These are phyloP conservation scores for Batillaria attramentaria DNA, from an alignment of 1,140 invertebrate species.

Conservation along the genomic window DNA sequence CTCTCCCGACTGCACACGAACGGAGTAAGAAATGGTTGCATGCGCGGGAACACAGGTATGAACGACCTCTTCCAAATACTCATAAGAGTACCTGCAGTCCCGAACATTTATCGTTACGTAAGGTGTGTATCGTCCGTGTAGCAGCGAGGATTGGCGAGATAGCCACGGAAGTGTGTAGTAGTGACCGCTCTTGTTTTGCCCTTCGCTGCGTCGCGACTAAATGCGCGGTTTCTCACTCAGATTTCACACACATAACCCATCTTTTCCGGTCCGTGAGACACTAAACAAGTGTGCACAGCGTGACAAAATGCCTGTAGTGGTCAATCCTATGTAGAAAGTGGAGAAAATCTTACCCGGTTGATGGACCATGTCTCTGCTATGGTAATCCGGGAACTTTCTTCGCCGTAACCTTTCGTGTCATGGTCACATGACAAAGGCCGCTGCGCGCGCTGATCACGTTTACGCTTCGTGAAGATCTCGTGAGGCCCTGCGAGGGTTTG, in stretches of 20 bases:
- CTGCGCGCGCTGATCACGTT: slow-evolving; percentile 2
- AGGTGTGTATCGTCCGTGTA: too few species aligned
- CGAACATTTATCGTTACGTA: too few species aligned
- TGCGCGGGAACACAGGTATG: too few species aligned
- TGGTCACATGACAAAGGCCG: background rate
- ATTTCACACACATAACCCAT: background rate
- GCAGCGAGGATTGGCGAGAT: too few species aligned
- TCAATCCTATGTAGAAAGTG: too few species aligned
- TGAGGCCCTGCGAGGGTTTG: background rate
- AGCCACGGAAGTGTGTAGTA: too few species aligned
- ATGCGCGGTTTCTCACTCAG: background rate
- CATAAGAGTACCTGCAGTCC: too few species aligned
- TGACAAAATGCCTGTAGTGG: background rate
- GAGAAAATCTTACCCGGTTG: slow-evolving; percentile 1
- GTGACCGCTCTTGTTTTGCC: background rate
- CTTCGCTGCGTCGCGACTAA: background rate
- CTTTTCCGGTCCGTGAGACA: background rate
- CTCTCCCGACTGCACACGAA: too few species aligned
- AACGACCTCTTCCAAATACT: too few species aligned
- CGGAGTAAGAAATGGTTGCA: too few species aligned
- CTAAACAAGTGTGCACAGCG: background rate
- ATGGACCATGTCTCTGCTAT: background rate
- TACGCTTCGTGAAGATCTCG: background rate
- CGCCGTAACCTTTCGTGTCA: background rate
- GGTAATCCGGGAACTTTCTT: slow-evolving; percentile 3